A percentile compares a stretch with the other conserved stretches of the same genome.
Conservation (phyloP, 2,797 vertebrate genomes). For the Etheostoma nigrum region DNA sequence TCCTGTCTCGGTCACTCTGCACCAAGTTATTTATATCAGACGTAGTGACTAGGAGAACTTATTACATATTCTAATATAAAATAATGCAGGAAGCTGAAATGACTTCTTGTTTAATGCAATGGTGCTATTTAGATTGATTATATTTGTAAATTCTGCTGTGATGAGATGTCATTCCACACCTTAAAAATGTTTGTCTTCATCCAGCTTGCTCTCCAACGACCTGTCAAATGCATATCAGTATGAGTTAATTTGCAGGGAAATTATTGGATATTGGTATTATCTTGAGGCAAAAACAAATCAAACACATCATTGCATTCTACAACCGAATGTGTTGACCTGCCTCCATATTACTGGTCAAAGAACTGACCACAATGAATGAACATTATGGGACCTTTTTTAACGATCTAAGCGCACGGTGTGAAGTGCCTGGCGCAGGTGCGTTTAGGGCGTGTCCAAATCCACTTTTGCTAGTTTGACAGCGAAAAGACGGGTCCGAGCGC, state of each 20-base stretch:
- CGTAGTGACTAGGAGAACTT: neutral
- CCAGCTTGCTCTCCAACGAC: neutral
- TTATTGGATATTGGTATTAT: neutral
- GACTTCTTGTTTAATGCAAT: conserved; percentile 3
- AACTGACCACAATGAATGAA: too few relatives aligned
- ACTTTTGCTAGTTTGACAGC: too few relatives aligned
- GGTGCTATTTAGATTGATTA: neutral
- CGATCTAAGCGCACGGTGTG: too few relatives aligned
- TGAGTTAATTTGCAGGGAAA: neutral
- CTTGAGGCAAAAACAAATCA: neutral
- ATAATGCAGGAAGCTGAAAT: conserved; percentile 41
- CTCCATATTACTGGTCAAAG: neutral
- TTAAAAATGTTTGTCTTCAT: neutral
- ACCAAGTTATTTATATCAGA: conserved; percentile 25
- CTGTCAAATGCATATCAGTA: neutral
- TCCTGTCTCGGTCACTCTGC: neutral
- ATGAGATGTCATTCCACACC: neutral
- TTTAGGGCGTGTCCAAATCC: too few relatives aligned
- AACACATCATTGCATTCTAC: too few relatives aligned
- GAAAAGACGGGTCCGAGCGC: too few relatives aligned
- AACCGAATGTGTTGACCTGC: neutral
- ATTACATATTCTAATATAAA: conserved; percentile 14
- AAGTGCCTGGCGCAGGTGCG: too few relatives aligned
- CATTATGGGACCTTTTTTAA: too few relatives aligned
- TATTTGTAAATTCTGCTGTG: neutral